These are phyloP conservation scores for Megaceryle torquata DNA, from an alignment of 2,113 vertebrate species.

Conservation along the genomic window DNA sequence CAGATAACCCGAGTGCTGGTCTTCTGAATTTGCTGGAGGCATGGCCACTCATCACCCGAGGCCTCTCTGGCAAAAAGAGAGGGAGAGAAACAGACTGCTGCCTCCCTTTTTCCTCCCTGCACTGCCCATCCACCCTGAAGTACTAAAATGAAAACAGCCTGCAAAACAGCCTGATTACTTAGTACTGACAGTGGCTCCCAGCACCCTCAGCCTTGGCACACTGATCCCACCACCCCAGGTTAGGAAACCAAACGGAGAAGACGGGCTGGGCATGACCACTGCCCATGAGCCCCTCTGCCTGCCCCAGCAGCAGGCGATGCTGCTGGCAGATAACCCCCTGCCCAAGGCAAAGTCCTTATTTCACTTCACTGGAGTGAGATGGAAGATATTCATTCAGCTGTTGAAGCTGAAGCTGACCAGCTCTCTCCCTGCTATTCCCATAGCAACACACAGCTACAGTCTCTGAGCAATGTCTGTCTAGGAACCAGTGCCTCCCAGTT, in stretches of 20 bases:
- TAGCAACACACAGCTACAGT: slow-evolving; percentile 17
- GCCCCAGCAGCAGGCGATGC: background rate
- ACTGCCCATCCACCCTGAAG: background rate
- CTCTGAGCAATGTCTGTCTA: background rate
- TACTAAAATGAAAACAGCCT: background rate
- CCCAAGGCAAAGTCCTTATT: background rate
- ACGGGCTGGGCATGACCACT: background rate
- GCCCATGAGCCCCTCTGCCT: background rate
- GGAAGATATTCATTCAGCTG: background rate
- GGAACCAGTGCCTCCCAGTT: background rate
- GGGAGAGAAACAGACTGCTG: background rate
- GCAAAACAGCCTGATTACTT: background rate
- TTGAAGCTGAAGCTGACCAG: background rate
- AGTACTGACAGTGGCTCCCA: background rate
- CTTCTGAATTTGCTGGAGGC: background rate
- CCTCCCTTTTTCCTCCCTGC: background rate
- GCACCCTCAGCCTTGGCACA: background rate
- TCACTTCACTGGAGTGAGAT: background rate
- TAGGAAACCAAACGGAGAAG: background rate
- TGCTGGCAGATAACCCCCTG: background rate
- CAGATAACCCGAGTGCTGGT: background rate
- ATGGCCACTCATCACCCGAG: background rate
- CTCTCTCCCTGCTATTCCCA: slow-evolving; percentile 36
- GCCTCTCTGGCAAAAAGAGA: background rate
- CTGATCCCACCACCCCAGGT: background rate